These are phyloP conservation scores for Typhlichthys eigenmanni DNA, from an alignment of 2,797 vertebrate genomes.

Conservation along the genomic window DNA sequence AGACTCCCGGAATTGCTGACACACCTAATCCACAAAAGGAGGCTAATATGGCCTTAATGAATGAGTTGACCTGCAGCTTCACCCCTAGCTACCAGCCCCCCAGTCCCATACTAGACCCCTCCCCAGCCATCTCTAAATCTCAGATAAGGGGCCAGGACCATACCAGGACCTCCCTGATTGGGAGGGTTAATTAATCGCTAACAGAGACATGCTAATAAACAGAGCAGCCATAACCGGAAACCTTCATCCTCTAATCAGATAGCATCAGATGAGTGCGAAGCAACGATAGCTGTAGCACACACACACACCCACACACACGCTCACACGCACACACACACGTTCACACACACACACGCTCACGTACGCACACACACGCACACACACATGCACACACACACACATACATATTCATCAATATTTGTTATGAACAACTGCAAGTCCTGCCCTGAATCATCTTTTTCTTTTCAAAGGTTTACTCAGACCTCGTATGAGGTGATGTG, in stretches of 20 bases:
- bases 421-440: background rate
- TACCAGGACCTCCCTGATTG: conserved; percentile 38
- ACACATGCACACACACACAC: background rate
- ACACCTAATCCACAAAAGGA: conserved; percentile 37
- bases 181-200: conserved; percentile 56
- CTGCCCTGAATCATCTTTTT: background rate
- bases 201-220: conserved; percentile 40
- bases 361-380: background rate
- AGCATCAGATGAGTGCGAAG: conserved; percentile 31
- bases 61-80: conserved; percentile 46
- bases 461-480: too few relatives aligned
- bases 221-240: conserved; percentile 25
- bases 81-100: conserved; percentile 18
- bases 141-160: conserved; percentile 38
- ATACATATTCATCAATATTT: background rate
- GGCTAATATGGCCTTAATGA: conserved; percentile 53
- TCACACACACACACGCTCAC: background rate
- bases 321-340: background rate
- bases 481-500: too few relatives aligned
- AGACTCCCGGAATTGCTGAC: conserved; percentile 55
- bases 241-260: conserved; percentile 45
- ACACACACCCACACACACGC: conserved; percentile 3
- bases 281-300: conserved; percentile 13
- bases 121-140: conserved; percentile 32
- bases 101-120: conserved; percentile 7